Percentiles rank a stretch among this genome's conserved stretches.
phyloP scores from a whole-genome alignment of 2,888 invertebrate species.

The Disparrhopalites patrizii region DNA sequence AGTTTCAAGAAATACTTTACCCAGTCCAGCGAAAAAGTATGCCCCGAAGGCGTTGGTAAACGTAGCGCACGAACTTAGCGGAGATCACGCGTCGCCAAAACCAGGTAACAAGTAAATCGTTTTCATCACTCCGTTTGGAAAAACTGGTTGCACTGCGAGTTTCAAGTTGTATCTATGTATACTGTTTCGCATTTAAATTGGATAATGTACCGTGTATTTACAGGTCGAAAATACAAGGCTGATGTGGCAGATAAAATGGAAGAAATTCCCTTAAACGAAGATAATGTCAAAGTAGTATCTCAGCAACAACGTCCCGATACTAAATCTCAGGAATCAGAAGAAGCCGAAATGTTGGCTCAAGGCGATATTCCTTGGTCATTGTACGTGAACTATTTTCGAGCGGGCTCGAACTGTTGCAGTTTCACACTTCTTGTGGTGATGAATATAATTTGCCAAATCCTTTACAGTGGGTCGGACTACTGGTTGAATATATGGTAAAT shows the following conservation, averaged over 20 bases:
- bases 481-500: constrained; percentile 75
- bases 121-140: too few relatives aligned
- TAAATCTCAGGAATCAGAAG: neutral
- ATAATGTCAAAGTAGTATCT: neutral
- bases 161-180: too few relatives aligned
- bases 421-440: constrained; percentile 58
- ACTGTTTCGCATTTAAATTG: neutral
- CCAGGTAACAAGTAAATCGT: too few relatives aligned
- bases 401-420: constrained; percentile 61
- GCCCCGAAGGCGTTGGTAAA: neutral
- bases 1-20: neutral
- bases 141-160: too few relatives aligned
- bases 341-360: neutral
- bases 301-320: neutral
- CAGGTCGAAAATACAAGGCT: neutral
- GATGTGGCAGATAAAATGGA: too few relatives aligned
- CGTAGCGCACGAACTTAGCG: neutral
- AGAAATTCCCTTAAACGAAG: neutral
- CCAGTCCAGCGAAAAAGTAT: too few relatives aligned
- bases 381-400: constrained; percentile 66
- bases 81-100: neutral
- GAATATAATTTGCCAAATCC: constrained; percentile 63
- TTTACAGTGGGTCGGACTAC: constrained; percentile 68
- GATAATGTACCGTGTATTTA: neutral
- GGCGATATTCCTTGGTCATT: constrained; percentile 50